These are phyloP conservation scores for Silurus aristotelis DNA, from an alignment of 2,797 vertebrate species.

Conservation along the genomic window DNA sequence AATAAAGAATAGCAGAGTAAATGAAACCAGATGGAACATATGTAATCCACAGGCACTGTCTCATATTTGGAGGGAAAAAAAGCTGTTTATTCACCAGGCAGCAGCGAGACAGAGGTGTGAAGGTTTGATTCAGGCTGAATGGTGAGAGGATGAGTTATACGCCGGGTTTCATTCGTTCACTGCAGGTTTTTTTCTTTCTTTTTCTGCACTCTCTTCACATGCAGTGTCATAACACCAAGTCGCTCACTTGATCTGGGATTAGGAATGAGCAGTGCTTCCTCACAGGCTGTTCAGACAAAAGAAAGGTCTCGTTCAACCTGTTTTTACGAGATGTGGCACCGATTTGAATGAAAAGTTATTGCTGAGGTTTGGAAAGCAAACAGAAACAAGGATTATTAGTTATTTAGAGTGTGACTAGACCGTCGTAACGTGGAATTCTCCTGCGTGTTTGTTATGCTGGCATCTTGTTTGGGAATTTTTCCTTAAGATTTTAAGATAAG, in stretches of 20 bases:
- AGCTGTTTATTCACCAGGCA: constrained; percentile 72
- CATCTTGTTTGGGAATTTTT: too few relatives aligned
- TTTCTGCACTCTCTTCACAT: constrained; percentile 17
- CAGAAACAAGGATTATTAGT: neutral
- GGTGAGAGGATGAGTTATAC: constrained; percentile 53
- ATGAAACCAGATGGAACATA: constrained; percentile 73
- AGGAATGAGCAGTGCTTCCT: neutral
- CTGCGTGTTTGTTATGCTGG: neutral
- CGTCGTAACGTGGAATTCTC: neutral
- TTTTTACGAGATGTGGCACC: neutral
- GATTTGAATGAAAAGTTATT: neutral
- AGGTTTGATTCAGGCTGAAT: constrained; percentile 69
- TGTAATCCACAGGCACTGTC: constrained; percentile 68
- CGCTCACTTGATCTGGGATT: neutral
- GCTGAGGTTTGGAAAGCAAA: neutral
- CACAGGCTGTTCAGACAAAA: neutral
- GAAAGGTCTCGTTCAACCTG: neutral
- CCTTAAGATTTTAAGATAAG: too few relatives aligned
- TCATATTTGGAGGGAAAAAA: constrained; percentile 65
- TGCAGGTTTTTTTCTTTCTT: neutral
- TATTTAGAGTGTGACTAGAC: neutral
- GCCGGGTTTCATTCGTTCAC: constrained; percentile 67
- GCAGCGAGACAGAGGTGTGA: constrained; percentile 59
- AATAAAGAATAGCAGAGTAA: constrained; percentile 70
- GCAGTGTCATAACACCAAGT: constrained; percentile 3